These are phyloP conservation scores for Helicoverpa zea DNA, from an alignment of 1,140 invertebrate species.

Conservation along the genomic window DNA sequence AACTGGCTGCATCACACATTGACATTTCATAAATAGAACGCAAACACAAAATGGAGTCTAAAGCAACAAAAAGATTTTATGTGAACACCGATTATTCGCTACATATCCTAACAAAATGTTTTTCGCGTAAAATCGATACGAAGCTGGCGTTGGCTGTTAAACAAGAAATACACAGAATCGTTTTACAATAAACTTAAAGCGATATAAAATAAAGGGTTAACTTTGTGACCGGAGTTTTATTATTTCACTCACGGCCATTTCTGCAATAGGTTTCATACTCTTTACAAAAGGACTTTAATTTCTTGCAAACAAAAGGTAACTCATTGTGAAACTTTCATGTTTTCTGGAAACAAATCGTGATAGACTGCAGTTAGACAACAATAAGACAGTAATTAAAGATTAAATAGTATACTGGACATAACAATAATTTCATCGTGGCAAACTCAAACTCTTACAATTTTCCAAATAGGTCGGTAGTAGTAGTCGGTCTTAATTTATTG, in stretches of 20 bases:
- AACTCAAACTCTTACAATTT: too few relatives aligned
- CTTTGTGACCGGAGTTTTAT: slow-evolving; percentile 30
- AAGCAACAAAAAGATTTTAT: slow-evolving; percentile 5
- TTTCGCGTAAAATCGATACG: slow-evolving; percentile 11
- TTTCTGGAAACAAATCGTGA: too few relatives aligned
- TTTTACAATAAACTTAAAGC: slow-evolving; percentile 44
- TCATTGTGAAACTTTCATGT: background rate
- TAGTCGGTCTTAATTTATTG: too few relatives aligned
- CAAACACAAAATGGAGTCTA: too few relatives aligned
- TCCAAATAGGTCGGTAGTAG: too few relatives aligned
- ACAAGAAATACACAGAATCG: slow-evolving; percentile 37
- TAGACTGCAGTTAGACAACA: too few relatives aligned
- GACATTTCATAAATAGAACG: slow-evolving; percentile 9
- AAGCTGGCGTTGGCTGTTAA: slow-evolving; percentile 16
- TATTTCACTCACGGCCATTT: background rate
- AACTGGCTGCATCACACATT: slow-evolving; percentile 13
- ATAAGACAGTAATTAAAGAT: too few relatives aligned
- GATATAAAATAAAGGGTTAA: slow-evolving; percentile 37
- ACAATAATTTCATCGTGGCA: too few relatives aligned
- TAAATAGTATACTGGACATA: too few relatives aligned
- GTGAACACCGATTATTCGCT: background rate
- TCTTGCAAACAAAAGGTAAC: background rate
- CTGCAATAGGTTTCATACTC: slow-evolving; percentile 19
- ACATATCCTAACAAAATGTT: slow-evolving; percentile 30
- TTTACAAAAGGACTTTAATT: background rate